phyloP scores from a whole-genome alignment of 2,888 invertebrate species.

The Xestia xanthographa region DNA sequence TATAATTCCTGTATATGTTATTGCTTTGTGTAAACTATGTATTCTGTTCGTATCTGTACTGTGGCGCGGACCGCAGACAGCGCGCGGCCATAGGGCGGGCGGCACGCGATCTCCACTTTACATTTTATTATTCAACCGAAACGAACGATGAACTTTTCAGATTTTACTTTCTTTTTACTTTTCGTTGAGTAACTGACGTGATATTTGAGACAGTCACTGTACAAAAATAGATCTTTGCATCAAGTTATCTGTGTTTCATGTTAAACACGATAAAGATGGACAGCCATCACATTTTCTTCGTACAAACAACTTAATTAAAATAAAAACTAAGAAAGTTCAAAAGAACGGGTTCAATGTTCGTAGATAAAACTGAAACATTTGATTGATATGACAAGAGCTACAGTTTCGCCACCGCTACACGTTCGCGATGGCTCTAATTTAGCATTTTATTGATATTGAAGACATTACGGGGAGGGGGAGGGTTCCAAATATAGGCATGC shows the following conservation, averaged over 20 bases:
- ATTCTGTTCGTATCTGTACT: conserved; percentile 26
- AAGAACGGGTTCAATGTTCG: conserved; percentile 38
- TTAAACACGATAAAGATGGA: conserved; percentile 12
- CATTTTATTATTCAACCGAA: conserved; percentile 71
- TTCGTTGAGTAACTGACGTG: conserved; percentile 36
- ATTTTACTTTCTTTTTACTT: conserved; percentile 74
- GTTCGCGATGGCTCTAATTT: conserved; percentile 35
- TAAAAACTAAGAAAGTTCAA: conserved; percentile 20
- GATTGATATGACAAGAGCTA: conserved; percentile 8
- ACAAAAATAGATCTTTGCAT: conserved; percentile 6
- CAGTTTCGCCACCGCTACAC: conserved; percentile 24
- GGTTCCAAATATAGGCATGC: conserved; percentile 43
- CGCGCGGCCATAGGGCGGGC: conserved; percentile 65
- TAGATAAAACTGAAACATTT: conserved; percentile 12
- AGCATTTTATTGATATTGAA: conserved; percentile 52
- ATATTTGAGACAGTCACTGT: conserved; percentile 23
- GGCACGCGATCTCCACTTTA: conserved; percentile 75
- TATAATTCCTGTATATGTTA: neutral
- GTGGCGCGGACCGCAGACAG: conserved; percentile 52
- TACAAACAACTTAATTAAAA: conserved; percentile 18
- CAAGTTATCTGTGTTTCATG: conserved; percentile 22
- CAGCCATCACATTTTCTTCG: conserved; percentile 27
- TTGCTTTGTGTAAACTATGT: neutral
- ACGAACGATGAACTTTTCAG: conserved; percentile 81
- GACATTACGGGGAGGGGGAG: conserved; percentile 36